Base-by-base conservation (phyloP, 2,113 vertebrate genomes). In the Eclectus roratus region DNA sequence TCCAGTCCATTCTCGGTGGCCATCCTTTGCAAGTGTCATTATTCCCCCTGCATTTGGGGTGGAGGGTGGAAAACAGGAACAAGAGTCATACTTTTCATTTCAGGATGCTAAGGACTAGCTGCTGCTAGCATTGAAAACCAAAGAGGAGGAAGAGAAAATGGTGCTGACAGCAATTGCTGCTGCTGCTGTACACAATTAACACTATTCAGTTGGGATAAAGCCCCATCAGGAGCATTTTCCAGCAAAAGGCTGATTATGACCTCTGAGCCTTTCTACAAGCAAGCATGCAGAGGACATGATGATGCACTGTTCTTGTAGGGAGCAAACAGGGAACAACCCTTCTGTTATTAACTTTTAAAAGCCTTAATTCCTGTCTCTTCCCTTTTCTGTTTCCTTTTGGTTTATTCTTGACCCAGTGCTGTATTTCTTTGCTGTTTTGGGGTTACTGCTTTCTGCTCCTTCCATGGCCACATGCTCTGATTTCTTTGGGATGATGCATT, bases 401-500 rank as follows among this genome's bases (percentile, higher is more conserved):
- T 14, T 53, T 77, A 43, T 85, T 85, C 43, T 69, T 61, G 15
- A 53, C 55, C 7, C 49, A 31, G 25, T 25, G 27, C 65, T 84
- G 25, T 55, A 33, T 76, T 61, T 79, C 11, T 82, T 39, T 55
- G 46, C 21, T 80, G 7, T 5, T 49, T 41, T 17, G 70, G 16
- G 35, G 27, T 49, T 52, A 11, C 1, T 50, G 25, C 41, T 49
- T 17, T 18, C 56, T 44, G 16, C 17, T 78, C 35, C 35, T 20
- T 33, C 21, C 4, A 2, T 3, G 7, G 18, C 47, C 43, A 7
- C 25, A 10, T 0, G 0, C 44, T 41, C n/a, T 12, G 21, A 3
- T 29, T 52, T 41, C 37, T 49, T 47, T 63, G 68, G 37, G n/a
- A 28, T 61, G 61, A n/a, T 1, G 7, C 7, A 39, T 81, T 5